phyloP scores from a whole-genome alignment of 2,888 invertebrate genomes.

The Scrobipalpa costella region DNA sequence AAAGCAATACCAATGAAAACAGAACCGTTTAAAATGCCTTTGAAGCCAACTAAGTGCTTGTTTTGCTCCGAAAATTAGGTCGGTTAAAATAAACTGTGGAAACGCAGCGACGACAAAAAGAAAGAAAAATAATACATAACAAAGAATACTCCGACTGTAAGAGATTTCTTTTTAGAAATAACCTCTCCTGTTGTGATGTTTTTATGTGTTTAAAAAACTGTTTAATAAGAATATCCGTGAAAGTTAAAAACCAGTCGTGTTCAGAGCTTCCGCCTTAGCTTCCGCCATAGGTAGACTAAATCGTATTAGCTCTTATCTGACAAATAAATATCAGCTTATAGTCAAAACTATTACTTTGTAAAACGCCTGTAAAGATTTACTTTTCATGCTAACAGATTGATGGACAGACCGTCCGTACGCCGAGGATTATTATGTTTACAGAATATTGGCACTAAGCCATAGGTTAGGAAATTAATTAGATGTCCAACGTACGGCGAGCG shows the following conservation, averaged over 20 bases:
- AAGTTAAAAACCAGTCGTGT: not conserved
- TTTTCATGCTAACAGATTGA: not conserved
- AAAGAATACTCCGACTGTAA: no score
- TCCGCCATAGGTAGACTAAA: no score
- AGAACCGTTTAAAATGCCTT: not conserved
- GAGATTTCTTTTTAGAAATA: no score
- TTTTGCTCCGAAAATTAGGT: conserved; percentile 4
- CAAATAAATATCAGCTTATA: no score
- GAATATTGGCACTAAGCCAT: conserved; percentile 11
- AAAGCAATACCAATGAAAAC: not conserved
- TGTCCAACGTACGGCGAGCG: conserved; percentile 5
- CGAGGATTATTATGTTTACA: conserved; percentile 7
- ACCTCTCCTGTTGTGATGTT: no score
- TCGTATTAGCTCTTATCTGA: no score
- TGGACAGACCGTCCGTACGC: not conserved
- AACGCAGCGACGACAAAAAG: not conserved
- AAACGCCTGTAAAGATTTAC: no score
- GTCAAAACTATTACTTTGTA: no score
- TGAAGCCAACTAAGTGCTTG: conserved; percentile 3
- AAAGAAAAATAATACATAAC: no score
- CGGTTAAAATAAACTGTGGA: conserved; percentile 7
- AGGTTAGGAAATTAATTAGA: conserved; percentile 15
- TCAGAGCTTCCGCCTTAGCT: no score
- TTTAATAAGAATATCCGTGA: no score
- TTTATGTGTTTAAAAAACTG: no score